A percentile compares a stretch with the other conserved stretches of the same genome.
phyloP scores from a whole-genome alignment of 1,140 invertebrate species.

The Prorops nasuta region DNA sequence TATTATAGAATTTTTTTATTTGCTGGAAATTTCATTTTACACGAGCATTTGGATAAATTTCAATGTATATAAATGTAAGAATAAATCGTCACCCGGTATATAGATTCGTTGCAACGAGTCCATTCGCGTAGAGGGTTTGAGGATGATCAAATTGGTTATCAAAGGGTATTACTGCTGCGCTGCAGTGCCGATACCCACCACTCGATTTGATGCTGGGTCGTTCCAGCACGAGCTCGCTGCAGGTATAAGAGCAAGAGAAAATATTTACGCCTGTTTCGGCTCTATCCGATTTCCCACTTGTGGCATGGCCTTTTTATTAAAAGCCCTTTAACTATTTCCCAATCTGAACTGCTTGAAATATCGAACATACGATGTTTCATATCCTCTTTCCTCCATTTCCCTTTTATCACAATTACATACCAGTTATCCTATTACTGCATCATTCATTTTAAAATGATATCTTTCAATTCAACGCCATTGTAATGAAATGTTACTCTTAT shows the following conservation, averaged over 20 bases:
- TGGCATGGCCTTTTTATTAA: conserved; percentile 43
- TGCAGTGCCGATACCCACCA: conserved; percentile 43
- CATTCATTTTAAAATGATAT: no score
- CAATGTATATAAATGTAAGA: not conserved
- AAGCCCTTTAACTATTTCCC: conserved; percentile 26
- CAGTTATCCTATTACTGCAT: no score
- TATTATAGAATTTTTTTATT: no score
- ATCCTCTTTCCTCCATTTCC: no score
- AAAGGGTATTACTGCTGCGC: conserved; percentile 47
- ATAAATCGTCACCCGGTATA: conserved; percentile 30
- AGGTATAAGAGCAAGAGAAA: conserved; percentile 28
- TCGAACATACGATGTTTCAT: not conserved
- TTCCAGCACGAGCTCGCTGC: not conserved
- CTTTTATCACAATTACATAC: no score
- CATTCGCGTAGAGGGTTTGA: conserved; percentile 17
- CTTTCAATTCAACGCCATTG: no score
- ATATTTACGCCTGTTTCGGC: conserved; percentile 46
- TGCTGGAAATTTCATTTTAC: no score
- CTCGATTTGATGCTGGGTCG: conserved; percentile 47
- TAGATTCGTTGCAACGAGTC: conserved; percentile 26
- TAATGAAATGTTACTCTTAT: no score
- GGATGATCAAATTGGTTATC: conserved; percentile 53
- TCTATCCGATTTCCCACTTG: conserved; percentile 50
- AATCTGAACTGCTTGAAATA: not conserved
- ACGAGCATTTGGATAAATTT: no score